phyloP scores from a whole-genome alignment of 2,888 invertebrate species.

The Polia nebulosa region DNA sequence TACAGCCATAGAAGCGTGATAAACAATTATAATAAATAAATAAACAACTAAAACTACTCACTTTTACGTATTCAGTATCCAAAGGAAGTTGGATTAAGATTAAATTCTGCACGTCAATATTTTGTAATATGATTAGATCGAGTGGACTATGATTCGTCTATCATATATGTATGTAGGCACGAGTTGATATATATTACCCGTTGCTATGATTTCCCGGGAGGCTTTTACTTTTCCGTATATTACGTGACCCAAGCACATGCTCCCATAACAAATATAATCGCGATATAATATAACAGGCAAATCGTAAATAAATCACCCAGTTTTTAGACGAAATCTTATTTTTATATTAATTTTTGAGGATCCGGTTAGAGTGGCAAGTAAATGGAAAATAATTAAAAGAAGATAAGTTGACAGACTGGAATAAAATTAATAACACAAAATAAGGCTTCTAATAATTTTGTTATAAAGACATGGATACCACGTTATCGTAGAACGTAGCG shows the following conservation, averaged over 20 bases:
- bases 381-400: neutral
- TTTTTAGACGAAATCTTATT: neutral
- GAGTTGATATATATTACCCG: slow-evolving; percentile 36
- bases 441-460: neutral
- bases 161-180: neutral
- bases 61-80: too few species aligned
- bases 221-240: slow-evolving; percentile 44
- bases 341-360: neutral
- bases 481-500: neutral
- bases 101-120: slow-evolving; percentile 39
- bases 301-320: slow-evolving; percentile 5
- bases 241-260: slow-evolving; percentile 30
- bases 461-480: neutral
- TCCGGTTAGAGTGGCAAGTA: neutral
- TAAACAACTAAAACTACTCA: too few species aligned
- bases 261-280: slow-evolving; percentile 17
- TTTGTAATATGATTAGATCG: slow-evolving; percentile 41
- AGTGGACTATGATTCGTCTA: slow-evolving; percentile 16
- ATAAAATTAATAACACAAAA: too few species aligned
- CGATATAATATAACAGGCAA: slow-evolving; percentile 1
- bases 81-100: too few species aligned
- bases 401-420: neutral
- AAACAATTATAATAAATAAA: too few species aligned
- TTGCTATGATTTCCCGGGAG: slow-evolving; percentile 53
- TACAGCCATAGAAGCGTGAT: too few species aligned